Conservation (phyloP, 2,888 invertebrate species). For the Chesias legatella region DNA sequence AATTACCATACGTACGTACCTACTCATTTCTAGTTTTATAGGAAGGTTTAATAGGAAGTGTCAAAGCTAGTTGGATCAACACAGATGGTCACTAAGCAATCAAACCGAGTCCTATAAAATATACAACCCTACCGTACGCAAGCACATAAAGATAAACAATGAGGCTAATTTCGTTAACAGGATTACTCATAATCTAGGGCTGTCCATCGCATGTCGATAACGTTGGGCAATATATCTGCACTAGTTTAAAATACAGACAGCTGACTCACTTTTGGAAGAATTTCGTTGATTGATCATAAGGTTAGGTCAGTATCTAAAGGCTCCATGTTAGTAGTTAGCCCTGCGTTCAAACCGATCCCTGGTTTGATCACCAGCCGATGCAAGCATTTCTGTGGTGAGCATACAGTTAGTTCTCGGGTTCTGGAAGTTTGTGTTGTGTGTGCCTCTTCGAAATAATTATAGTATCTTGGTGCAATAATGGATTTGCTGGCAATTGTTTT, state of each 20-base stretch:
- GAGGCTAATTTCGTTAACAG: conserved; percentile 33
- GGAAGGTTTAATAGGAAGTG: conserved; percentile 1
- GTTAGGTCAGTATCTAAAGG: too few species aligned
- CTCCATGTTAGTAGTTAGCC: too few species aligned
- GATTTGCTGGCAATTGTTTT: too few species aligned
- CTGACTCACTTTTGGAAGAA: not conserved
- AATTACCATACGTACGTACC: too few species aligned
- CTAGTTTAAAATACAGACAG: conserved; percentile 22
- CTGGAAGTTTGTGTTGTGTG: too few species aligned
- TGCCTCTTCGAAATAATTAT: too few species aligned
- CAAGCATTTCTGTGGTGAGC: too few species aligned
- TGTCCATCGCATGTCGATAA: conserved; percentile 69
- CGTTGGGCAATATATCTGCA: conserved; percentile 56
- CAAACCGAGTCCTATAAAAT: conserved; percentile 7
- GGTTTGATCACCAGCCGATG: too few species aligned
- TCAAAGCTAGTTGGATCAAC: not conserved
- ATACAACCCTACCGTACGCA: conserved; percentile 20
- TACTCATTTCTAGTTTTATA: not conserved
- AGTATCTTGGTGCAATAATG: too few species aligned
- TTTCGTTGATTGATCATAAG: too few species aligned
- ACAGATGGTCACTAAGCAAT: conserved; percentile 14
- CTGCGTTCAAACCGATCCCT: too few species aligned
- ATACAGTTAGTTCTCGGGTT: too few species aligned
- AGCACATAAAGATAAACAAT: conserved; percentile 29
- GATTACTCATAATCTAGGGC: conserved; percentile 67